Evolutionary conservation across 2,113 vertebrate species (phyloP).

Genomic region (Cynocephalus volans): DNA sequence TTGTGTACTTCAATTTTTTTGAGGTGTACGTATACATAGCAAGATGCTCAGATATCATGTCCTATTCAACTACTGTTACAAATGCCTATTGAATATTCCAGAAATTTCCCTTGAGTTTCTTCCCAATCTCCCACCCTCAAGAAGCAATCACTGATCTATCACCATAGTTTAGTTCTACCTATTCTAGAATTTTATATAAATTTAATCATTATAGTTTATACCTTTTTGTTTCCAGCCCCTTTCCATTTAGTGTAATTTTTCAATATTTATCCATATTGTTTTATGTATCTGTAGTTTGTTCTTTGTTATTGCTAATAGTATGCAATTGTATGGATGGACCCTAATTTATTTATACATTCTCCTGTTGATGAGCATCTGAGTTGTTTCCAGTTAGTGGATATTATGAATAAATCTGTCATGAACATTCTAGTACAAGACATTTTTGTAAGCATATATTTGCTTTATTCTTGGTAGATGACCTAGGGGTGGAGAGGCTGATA

Average conservation of each 20-base stretch:
- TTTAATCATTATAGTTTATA: background rate
- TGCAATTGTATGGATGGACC: no score
- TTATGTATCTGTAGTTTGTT: background rate
- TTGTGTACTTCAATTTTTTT: background rate
- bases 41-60: background rate
- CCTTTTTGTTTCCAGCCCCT: background rate
- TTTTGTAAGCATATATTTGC: background rate
- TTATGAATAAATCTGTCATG: background rate
- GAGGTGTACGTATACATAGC: background rate
- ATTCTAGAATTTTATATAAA: constrained; percentile 31
- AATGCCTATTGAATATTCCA: constrained; percentile 22
- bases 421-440: background rate
- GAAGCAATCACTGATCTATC: background rate
- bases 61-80: background rate
- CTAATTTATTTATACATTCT: no score
- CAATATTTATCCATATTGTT: background rate
- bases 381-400: no score
- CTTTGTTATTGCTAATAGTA: no score
- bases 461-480: background rate
- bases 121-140: background rate
- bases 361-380: no score
- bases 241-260: background rate
- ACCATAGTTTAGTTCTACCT: background rate
- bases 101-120: background rate
- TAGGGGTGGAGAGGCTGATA: background rate